Evolutionary conservation across 2,113 vertebrate genomes (phyloP).

Genomic region (Oreocharis arfaki): DNA sequence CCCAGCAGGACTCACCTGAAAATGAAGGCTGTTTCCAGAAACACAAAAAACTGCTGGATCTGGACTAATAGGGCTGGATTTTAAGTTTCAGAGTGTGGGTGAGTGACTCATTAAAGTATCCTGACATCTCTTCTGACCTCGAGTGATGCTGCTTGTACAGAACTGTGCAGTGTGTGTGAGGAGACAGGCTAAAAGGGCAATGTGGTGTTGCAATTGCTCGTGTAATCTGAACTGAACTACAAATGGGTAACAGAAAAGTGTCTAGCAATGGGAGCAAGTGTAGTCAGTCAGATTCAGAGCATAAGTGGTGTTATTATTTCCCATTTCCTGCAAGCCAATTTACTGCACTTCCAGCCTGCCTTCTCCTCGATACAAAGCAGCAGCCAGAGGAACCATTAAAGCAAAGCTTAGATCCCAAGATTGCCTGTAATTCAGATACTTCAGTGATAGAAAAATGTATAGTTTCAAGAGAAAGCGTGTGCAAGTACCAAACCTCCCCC

Average conservation of each 20-base stretch:
- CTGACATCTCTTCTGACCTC: neutral
- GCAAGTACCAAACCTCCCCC: neutral
- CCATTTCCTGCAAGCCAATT: constrained; percentile 7
- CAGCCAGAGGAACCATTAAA: constrained; percentile 36
- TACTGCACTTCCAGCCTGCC: neutral
- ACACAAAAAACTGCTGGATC: neutral
- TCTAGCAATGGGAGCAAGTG: neutral
- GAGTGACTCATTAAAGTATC: neutral
- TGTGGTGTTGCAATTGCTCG: neutral
- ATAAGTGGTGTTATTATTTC: neutral
- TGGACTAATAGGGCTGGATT: neutral
- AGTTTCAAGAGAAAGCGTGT: neutral
- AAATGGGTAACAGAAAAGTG: neutral
- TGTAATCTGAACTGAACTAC: neutral
- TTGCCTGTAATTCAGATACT: constrained; percentile 35
- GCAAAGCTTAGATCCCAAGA: neutral
- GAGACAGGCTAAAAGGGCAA: neutral
- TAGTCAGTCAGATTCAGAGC: neutral
- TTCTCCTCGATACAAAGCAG: neutral
- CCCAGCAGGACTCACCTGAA: accelerated
- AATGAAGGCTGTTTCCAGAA: neutral
- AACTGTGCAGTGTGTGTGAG: accelerated
- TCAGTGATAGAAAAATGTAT: constrained; percentile 13
- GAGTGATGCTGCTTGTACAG: accelerated
- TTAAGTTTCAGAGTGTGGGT: neutral